phyloP scores from a whole-genome alignment of 2,113 vertebrate genomes.

The Calidris pugnax region DNA sequence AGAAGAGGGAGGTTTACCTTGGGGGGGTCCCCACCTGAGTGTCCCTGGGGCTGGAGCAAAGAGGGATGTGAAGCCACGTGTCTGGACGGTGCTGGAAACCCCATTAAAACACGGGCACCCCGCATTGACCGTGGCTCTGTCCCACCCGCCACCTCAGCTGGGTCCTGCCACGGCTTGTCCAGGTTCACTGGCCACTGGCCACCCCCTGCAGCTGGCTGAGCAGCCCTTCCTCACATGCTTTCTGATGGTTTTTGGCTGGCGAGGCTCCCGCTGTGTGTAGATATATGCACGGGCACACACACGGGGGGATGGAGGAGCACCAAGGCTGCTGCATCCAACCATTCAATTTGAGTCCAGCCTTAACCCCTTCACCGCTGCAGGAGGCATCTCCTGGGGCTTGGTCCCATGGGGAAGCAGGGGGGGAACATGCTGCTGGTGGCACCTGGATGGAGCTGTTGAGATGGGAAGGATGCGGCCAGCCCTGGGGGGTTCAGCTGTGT shows the following conservation, averaged over 20 bases:
- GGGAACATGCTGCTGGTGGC: fast-evolving
- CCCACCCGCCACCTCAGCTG: neutral
- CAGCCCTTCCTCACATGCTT: fast-evolving
- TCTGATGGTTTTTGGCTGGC: fast-evolving
- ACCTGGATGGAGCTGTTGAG: fast-evolving
- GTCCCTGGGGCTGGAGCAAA: neutral
- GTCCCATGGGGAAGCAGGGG: neutral
- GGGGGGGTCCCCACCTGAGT: neutral
- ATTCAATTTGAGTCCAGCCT: neutral
- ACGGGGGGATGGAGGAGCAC: neutral
- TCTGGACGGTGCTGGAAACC: neutral
- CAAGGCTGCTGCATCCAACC: fast-evolving
- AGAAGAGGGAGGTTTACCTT: neutral
- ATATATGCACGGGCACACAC: neutral
- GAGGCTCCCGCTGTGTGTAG: neutral
- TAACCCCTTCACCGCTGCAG: neutral
- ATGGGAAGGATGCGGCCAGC: neutral
- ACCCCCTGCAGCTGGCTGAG: neutral
- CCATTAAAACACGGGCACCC: neutral
- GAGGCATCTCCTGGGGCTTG: neutral
- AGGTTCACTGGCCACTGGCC: neutral
- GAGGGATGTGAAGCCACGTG: neutral
- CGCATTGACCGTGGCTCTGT: neutral
- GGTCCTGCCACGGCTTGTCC: neutral
- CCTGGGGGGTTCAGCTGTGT: neutral